Evolutionary conservation across 2,888 invertebrate genomes (phyloP).

Genomic region (Patella depressa): DNA sequence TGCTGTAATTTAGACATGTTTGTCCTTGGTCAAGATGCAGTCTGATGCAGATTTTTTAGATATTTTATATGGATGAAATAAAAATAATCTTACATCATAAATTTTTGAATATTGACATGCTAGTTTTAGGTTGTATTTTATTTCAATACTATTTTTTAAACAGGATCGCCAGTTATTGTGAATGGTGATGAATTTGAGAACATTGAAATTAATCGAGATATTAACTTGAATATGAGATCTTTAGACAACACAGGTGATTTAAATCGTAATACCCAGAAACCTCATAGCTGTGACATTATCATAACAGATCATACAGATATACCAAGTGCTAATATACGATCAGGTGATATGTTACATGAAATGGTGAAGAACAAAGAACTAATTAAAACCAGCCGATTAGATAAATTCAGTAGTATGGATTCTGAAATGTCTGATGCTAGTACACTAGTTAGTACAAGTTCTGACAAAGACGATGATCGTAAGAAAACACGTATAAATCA

Average conservation of each 20-base stretch:
- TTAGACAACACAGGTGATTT: background rate
- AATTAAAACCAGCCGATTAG: conserved; percentile 70
- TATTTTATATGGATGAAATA: no score
- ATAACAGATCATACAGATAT: conserved; percentile 49
- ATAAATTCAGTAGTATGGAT: conserved; percentile 84
- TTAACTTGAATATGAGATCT: conserved; percentile 42
- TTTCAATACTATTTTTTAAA: conserved; percentile 7
- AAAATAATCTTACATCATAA: no score
- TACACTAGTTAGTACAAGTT: conserved; percentile 69
- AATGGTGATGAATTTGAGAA: conserved; percentile 71
- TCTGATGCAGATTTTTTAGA: no score
- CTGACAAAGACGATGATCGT: conserved; percentile 55
- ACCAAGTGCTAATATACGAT: conserved; percentile 22
- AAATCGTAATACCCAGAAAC: conserved; percentile 11
- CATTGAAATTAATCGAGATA: conserved; percentile 59
- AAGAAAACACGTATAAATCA: conserved; percentile 73
- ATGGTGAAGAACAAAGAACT: conserved; percentile 93
- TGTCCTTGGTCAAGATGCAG: no score
- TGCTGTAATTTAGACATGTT: no score
- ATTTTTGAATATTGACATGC: no score
- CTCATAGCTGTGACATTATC: conserved; percentile 59
- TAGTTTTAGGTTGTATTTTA: background rate
- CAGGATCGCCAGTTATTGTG: conserved; percentile 70
- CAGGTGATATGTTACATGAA: conserved; percentile 92
- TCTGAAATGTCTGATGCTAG: conserved; percentile 83